Conservation (phyloP, 2,888 invertebrate genomes). For the Glyphotaelius pellucidus region DNA sequence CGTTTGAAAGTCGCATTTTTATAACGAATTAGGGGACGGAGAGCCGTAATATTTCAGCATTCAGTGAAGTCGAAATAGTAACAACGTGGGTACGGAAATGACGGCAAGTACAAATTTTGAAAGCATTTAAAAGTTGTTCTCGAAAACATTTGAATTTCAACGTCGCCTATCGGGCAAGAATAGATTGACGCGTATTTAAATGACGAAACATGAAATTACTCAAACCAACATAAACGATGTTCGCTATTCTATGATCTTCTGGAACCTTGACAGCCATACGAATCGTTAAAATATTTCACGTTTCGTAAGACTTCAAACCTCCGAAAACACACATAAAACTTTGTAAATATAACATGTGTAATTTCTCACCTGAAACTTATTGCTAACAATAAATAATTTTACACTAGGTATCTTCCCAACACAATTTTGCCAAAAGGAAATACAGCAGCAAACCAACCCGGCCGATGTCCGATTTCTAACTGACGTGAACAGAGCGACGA, state of each 20-base stretch:
- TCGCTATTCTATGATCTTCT: constrained; percentile 57
- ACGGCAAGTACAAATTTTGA: neutral
- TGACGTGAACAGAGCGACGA: constrained; percentile 54
- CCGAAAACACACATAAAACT: neutral
- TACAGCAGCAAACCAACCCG: neutral
- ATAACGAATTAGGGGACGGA: neutral
- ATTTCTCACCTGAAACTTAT: constrained; percentile 27
- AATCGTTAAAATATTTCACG: neutral
- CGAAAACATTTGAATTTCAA: neutral
- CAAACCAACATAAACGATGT: neutral
- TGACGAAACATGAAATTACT: constrained; percentile 48
- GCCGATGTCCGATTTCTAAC: constrained; percentile 42
- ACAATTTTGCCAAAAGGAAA: neutral
- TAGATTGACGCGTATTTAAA: constrained; percentile 8
- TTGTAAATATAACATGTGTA: neutral
- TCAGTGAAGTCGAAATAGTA: constrained; percentile 4
- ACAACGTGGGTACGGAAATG: constrained; percentile 43
- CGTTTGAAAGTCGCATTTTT: constrained; percentile 2
- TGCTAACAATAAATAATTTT: constrained; percentile 40
- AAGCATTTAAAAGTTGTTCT: neutral
- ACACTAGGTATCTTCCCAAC: constrained; percentile 3
- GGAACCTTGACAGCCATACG: constrained; percentile 58
- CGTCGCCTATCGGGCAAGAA: neutral
- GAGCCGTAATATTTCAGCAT: neutral
- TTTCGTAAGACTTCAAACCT: neutral